These are phyloP conservation scores for Maccullochella peelii DNA, from an alignment of 2,113 vertebrate genomes.

Conservation along the genomic window DNA sequence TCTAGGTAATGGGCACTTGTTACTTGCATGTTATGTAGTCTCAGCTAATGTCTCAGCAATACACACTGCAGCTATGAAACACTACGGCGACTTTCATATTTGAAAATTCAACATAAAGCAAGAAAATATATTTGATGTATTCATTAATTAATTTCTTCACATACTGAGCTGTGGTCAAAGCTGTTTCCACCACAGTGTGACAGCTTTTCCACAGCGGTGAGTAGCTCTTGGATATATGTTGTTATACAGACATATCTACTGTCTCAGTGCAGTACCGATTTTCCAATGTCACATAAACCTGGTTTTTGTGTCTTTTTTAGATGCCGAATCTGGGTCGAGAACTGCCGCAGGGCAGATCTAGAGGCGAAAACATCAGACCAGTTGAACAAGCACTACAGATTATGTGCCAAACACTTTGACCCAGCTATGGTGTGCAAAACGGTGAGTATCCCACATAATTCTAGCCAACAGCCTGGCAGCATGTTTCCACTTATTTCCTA, in stretches of 20 bases:
- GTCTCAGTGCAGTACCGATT: neutral
- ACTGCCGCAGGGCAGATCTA: slow-evolving; percentile 93
- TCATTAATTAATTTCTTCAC: neutral
- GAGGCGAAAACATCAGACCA: slow-evolving; percentile 96
- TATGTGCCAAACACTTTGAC: slow-evolving; percentile 96
- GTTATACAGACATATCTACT: neutral
- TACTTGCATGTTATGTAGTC: neutral
- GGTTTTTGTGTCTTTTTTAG: slow-evolving; percentile 68
- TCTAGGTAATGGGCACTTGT: too few species aligned
- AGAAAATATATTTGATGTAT: neutral
- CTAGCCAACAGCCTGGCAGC: too few species aligned
- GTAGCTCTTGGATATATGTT: neutral
- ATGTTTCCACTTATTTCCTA: neutral
- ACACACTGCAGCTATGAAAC: too few species aligned
- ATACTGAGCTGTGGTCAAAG: neutral
- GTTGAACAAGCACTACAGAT: slow-evolving; percentile 94
- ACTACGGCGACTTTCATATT: neutral
- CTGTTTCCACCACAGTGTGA: neutral
- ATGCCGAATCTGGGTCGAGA: slow-evolving; percentile 96
- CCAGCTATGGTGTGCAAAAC: slow-evolving; percentile 95
- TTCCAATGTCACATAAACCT: neutral
- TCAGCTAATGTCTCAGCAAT: neutral
- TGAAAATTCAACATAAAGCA: neutral
- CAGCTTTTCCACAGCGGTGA: neutral
- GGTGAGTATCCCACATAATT: slow-evolving; percentile 81